Evolutionary conservation across 2,888 invertebrate genomes (phyloP).

Genomic region (Lochmaea capreae): DNA sequence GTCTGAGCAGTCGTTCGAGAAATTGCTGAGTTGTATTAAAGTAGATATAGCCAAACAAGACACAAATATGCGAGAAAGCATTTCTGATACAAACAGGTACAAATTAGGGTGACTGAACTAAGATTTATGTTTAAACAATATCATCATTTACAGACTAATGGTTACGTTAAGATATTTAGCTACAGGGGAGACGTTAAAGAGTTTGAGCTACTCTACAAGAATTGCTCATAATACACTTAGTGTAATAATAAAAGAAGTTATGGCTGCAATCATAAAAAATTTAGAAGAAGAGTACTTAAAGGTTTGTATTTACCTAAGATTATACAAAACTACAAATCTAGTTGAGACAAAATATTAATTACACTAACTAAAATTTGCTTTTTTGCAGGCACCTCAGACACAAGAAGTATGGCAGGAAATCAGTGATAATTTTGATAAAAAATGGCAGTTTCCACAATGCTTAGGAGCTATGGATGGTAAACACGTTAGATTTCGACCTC

Average conservation of each 20-base stretch:
- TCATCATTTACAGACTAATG: no score
- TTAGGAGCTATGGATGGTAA: slow-evolving; percentile 3
- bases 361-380: neutral
- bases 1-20: neutral
- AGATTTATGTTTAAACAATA: no score
- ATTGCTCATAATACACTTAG: neutral
- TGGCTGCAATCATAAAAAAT: neutral
- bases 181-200: no score
- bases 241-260: slow-evolving; percentile 2
- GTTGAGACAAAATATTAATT: no score
- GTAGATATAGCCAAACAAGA: neutral
- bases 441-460: neutral
- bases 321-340: no score
- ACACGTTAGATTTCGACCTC: slow-evolving; percentile 1
- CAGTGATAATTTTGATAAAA: slow-evolving; percentile 1
- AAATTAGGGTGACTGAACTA: neutral
- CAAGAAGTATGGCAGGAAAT: neutral
- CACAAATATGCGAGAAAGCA: slow-evolving; percentile 5
- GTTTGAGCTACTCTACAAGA: neutral
- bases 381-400: slow-evolving; percentile 1
- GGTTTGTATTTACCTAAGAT: no score
- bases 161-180: no score
- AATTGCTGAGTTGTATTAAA: neutral
- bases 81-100: neutral
- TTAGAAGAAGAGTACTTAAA: no score